Percentiles rank a stretch among this genome's conserved stretches.
Conservation (phyloP, 2,113 vertebrate species). For the Gallinago media region DNA sequence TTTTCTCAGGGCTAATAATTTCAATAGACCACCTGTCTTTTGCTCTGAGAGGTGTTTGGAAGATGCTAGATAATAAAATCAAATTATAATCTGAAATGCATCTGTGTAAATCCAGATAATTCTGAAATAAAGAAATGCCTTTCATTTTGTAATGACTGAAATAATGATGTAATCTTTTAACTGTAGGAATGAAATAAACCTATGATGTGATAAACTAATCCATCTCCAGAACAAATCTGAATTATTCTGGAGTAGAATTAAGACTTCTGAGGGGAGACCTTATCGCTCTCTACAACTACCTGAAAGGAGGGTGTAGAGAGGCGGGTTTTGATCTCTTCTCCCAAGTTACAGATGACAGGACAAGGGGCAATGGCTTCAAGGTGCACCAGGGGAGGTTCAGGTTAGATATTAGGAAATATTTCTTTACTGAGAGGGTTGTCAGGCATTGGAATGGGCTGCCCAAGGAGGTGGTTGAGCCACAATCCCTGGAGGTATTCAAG, state of each 20-base stretch:
- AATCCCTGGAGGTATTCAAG: too few relatives aligned
- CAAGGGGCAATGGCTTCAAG: too few relatives aligned
- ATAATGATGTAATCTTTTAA: neutral
- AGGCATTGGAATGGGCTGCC: too few relatives aligned
- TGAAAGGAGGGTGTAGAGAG: too few relatives aligned
- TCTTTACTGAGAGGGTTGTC: too few relatives aligned
- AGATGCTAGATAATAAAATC: neutral
- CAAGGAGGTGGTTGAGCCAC: too few relatives aligned
- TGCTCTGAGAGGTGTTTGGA: neutral
- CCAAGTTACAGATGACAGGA: too few relatives aligned
- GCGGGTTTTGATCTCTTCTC: too few relatives aligned
- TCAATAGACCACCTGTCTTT: neutral
- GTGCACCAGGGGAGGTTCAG: too few relatives aligned
- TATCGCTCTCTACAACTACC: too few relatives aligned
- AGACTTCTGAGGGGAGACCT: neutral
- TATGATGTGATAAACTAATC: neutral
- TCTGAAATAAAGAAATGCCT: neutral
- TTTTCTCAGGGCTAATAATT: neutral
- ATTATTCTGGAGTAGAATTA: neutral
- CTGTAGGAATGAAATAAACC: neutral
- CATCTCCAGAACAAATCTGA: neutral
- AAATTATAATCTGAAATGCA: neutral
- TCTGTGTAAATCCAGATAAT: neutral
- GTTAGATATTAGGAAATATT: too few relatives aligned
- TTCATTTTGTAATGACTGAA: neutral